A percentile compares a stretch with the other conserved stretches of the same genome.
Evolutionary conservation across 2,797 vertebrate genomes (phyloP).

Genomic region (Myripristis jacobus): DNA sequence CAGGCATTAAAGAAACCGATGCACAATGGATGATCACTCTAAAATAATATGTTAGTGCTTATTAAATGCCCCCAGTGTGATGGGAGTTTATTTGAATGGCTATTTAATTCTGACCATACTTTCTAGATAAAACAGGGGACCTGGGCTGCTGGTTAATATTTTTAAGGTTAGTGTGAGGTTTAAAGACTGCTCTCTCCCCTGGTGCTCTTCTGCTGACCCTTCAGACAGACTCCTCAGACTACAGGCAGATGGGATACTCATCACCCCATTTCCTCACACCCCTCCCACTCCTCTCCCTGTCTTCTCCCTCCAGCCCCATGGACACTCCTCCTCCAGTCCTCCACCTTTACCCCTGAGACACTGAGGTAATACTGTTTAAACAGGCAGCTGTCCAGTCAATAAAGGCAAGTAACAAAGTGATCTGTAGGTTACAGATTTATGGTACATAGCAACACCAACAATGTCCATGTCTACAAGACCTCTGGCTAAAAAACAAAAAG

Average conservation of each 20-base stretch:
- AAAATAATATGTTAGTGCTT: not conserved
- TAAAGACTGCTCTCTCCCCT: slow-evolving; percentile 59
- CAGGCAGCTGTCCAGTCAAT: slow-evolving; percentile 76
- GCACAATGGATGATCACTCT: too few relatives aligned
- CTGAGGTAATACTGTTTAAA: slow-evolving; percentile 78
- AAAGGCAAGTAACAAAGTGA: slow-evolving; percentile 71
- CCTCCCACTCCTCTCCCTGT: slow-evolving; percentile 52
- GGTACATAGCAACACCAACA: slow-evolving; percentile 39
- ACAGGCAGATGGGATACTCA: slow-evolving; percentile 85
- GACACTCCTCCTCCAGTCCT: slow-evolving; percentile 50
- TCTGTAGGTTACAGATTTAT: slow-evolving; percentile 60
- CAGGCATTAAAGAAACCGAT: too few relatives aligned
- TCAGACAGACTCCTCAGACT: slow-evolving; percentile 67
- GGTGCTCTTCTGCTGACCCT: slow-evolving; percentile 65
- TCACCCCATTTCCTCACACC: slow-evolving; percentile 64
- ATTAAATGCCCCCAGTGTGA: too few relatives aligned
- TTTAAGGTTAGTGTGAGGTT: slow-evolving; percentile 66
- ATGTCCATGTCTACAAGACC: slow-evolving; percentile 21
- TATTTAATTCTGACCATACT: slow-evolving; percentile 56
- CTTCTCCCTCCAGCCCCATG: slow-evolving; percentile 65
- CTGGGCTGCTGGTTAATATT: slow-evolving; percentile 65
- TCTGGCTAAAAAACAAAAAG: not conserved
- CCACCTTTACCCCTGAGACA: slow-evolving; percentile 73
- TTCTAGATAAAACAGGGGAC: slow-evolving; percentile 58
- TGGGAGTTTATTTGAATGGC: slow-evolving; percentile 40